Percentiles rank a stretch among this genome's conserved stretches.
Conservation (phyloP, 2,113 vertebrate genomes). For the Menura novaehollandiae region DNA sequence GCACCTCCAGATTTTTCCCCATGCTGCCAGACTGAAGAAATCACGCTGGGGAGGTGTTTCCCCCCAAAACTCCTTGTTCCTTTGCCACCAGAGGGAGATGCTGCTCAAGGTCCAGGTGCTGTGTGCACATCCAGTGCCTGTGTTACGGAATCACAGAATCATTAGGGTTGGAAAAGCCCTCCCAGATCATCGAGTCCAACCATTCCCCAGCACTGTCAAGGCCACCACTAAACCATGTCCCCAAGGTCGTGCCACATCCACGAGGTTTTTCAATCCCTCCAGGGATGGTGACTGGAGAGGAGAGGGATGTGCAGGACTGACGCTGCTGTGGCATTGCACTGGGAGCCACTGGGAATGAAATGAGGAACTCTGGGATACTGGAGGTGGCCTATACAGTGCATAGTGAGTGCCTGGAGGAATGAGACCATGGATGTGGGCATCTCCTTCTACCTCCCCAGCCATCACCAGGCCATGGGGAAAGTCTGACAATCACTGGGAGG, state of each 20-base stretch:
- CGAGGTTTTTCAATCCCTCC: neutral
- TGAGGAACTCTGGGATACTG: neutral
- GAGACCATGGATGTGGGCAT: neutral
- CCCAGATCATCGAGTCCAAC: neutral
- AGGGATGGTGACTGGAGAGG: neutral
- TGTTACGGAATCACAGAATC: neutral
- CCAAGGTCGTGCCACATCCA: neutral
- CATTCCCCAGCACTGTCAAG: neutral
- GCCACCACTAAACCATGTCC: neutral
- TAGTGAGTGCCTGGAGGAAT: rapidly evolving
- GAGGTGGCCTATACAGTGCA: neutral
- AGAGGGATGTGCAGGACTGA: neutral
- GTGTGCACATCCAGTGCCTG: rapidly evolving
- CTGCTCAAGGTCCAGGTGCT: neutral
- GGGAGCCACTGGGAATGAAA: neutral
- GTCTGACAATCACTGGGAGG: neutral
- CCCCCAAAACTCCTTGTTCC: neutral
- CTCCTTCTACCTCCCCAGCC: neutral
- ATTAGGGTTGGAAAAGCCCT: neutral
- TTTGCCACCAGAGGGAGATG: constrained; percentile 54
- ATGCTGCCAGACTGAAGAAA: rapidly evolving
- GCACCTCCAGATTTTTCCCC: neutral
- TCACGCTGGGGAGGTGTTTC: neutral
- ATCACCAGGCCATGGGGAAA: neutral
- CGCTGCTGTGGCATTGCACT: neutral